Percentiles rank a stretch among this genome's conserved stretches.
Evolutionary conservation across 1,140 invertebrate genomes (phyloP).

Genomic region (Caerostris darwini): DNA sequence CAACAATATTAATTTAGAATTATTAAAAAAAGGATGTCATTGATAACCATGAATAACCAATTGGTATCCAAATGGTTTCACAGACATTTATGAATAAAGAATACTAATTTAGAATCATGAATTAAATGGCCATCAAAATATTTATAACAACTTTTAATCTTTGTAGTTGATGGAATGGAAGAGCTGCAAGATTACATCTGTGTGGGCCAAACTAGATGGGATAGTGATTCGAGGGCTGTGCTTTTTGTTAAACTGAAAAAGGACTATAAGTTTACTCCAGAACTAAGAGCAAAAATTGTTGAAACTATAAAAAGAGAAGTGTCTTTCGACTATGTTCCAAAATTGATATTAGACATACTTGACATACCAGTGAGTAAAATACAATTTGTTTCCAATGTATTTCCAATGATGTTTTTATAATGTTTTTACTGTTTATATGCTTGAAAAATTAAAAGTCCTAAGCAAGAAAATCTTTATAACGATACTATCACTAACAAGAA

Average conservation of each 20-base stretch:
- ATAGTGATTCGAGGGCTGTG: constrained; percentile 12
- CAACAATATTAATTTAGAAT: too few relatives aligned
- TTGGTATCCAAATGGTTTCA: too few relatives aligned
- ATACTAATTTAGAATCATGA: too few relatives aligned
- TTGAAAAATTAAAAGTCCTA: too few relatives aligned
- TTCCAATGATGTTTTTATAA: too few relatives aligned
- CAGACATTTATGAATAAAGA: too few relatives aligned
- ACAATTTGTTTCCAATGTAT: too few relatives aligned
- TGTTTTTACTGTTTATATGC: too few relatives aligned
- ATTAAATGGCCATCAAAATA: too few relatives aligned
- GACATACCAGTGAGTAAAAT: constrained; percentile 84
- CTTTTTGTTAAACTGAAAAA: constrained; percentile 84
- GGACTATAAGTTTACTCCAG: constrained; percentile 81
- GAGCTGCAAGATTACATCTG: constrained; percentile 56
- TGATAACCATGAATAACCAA: too few relatives aligned
- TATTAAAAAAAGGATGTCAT: too few relatives aligned
- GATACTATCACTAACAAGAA: background rate
- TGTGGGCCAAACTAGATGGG: background rate
- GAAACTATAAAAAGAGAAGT: constrained; percentile 82
- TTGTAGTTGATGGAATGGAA: constrained; percentile 22
- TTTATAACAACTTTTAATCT: background rate
- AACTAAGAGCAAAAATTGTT: constrained; percentile 81
- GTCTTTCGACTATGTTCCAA: constrained; percentile 84
- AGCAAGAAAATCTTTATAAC: background rate
- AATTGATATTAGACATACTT: constrained; percentile 82